Conservation (phyloP, 1,140 invertebrate genomes). For the Eueides isabella region DNA sequence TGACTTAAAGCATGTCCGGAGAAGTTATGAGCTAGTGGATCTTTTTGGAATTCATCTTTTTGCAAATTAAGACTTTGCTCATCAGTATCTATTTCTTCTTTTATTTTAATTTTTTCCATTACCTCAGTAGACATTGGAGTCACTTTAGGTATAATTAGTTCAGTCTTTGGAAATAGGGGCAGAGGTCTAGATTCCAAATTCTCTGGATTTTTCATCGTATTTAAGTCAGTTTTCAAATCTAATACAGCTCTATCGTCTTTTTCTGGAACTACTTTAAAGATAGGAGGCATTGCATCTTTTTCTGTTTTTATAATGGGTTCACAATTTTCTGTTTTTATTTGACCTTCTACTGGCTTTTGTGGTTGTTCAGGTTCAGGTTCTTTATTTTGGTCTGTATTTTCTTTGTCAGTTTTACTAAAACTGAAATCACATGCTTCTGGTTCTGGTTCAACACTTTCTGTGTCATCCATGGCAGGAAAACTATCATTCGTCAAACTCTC, state of each 20-base stretch:
- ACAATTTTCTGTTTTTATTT: constrained; percentile 62
- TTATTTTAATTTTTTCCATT: constrained; percentile 83
- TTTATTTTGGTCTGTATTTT: constrained; percentile 72
- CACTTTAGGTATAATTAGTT: constrained; percentile 84
- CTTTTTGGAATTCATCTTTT: constrained; percentile 75
- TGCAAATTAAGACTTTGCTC: constrained; percentile 70
- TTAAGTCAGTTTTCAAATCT: constrained; percentile 72
- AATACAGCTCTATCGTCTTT: constrained; percentile 68
- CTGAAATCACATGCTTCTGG: constrained; percentile 82
- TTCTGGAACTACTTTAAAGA: constrained; percentile 62
- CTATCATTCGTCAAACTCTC: constrained; percentile 92
- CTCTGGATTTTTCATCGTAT: constrained; percentile 54
- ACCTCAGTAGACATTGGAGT: constrained; percentile 73
- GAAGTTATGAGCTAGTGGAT: constrained; percentile 73
- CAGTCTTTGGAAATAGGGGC: constrained; percentile 79
- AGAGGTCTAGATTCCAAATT: constrained; percentile 60
- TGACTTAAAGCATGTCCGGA: constrained; percentile 65
- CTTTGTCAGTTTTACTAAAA: constrained; percentile 74
- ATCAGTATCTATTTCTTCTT: constrained; percentile 83
- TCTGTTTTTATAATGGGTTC: constrained; percentile 66
- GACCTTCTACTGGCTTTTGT: constrained; percentile 54
- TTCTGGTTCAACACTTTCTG: constrained; percentile 85
- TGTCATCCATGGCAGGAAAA: constrained; percentile 90
- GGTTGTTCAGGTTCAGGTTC: constrained; percentile 71
- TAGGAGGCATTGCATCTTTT: constrained; percentile 61